Conservation (phyloP, 2,888 invertebrate genomes). For the Thysanoteuthis rhombus region DNA sequence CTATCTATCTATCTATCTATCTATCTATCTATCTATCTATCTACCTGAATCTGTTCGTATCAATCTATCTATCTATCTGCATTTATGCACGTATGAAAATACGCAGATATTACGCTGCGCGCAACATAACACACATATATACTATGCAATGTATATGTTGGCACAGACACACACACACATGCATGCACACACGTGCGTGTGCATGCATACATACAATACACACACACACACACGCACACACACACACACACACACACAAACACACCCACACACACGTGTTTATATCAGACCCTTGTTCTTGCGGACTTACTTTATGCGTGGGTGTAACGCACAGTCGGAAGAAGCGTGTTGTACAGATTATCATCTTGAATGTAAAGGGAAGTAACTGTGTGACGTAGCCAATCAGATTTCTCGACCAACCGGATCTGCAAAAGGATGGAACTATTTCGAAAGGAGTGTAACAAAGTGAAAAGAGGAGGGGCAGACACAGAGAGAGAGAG, state of each 20-base stretch:
- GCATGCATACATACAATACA: background rate
- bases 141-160: too few species aligned
- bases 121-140: too few species aligned
- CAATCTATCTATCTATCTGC: too few species aligned
- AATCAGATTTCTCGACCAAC: background rate
- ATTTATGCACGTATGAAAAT: too few species aligned
- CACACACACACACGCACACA: background rate
- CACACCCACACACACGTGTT: background rate
- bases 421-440: background rate
- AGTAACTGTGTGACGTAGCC: background rate
- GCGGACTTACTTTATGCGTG: background rate
- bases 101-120: too few species aligned
- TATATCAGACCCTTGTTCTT: background rate
- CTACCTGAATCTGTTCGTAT: too few species aligned
- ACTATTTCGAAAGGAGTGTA: background rate
- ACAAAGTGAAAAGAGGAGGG: background rate
- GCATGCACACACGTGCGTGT: background rate
- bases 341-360: too few species aligned
- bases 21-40: too few species aligned
- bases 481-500: conserved; percentile 32
- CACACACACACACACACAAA: background rate
- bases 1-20: too few species aligned
- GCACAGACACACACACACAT: too few species aligned
- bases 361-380: background rate
- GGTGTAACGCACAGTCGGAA: background rate